Percentiles rank a stretch among this genome's conserved stretches.
phyloP scores from a whole-genome alignment of 2,797 vertebrate genomes.

The Poecilia gillii region DNA sequence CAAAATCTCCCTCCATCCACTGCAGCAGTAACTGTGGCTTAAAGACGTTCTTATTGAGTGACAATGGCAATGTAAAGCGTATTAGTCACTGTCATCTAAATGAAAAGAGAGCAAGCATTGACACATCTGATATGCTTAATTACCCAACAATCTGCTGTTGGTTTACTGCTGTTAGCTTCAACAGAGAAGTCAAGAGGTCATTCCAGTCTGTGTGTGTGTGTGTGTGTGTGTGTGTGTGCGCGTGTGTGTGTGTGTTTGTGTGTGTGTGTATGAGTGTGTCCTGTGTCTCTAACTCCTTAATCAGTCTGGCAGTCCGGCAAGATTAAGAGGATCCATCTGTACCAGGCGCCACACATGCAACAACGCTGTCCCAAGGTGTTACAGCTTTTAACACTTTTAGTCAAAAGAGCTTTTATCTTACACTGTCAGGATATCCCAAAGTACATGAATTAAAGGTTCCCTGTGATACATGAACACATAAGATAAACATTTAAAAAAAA shows the following conservation, averaged over 20 bases:
- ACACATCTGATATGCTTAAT: constrained; percentile 2
- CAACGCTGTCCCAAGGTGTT: background rate
- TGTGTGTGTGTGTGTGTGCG: background rate
- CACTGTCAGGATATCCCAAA: background rate
- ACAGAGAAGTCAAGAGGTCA: constrained; percentile 27
- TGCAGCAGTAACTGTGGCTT: background rate
- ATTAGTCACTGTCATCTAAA: background rate
- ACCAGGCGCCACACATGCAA: constrained; percentile 16
- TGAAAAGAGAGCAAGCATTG: background rate
- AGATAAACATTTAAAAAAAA: background rate
- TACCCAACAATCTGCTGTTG: constrained; percentile 21
- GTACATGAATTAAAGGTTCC: background rate
- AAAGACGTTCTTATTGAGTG: background rate
- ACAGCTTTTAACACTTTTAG: background rate
- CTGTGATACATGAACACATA: background rate
- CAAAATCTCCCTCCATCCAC: background rate
- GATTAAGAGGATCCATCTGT: constrained; percentile 52
- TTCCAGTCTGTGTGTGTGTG: background rate
- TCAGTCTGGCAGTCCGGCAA: constrained; percentile 15
- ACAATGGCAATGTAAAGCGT: background rate
- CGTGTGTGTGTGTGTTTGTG: background rate
- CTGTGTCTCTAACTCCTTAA: constrained; percentile 16
- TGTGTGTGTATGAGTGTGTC: background rate
- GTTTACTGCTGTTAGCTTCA: constrained; percentile 11
- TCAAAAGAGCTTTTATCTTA: background rate